Evolutionary conservation across 2,113 vertebrate species (phyloP), one percentile per base, ranked within the genome.

Genomic region (Lanius collurio): DNA sequence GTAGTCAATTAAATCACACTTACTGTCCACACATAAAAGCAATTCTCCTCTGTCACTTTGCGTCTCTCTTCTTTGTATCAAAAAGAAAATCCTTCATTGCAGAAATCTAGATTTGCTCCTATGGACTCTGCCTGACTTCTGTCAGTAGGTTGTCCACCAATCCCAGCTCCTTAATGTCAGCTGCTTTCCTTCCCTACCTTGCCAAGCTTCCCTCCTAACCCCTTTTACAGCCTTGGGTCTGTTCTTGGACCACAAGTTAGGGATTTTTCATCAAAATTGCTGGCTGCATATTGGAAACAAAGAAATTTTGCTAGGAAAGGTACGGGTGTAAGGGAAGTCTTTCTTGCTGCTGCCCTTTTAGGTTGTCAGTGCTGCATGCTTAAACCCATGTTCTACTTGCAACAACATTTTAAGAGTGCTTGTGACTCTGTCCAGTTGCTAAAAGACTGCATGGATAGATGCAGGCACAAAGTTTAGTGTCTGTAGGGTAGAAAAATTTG

Each of bases 1-100:
- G 28, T 46, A 17, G 76, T 83, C 60, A 60, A 2, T 84, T 80
- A 68, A 49, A 87, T 46, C 59, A 55, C 37, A 23, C 37, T 77
- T 80, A 42, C 18, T 59, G 49, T 78, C 60, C 18, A 9, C 7
- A 7, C 1, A 27, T 46, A 83, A 73, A 78, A 68, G 53, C 42
- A 35, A 19, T 69, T 94, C n/a, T 83, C 11, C n/a, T 82, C 81
- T 91, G 63, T 67, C 71, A 63, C 52, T 78, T 77, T 77, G 20
- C 23, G 5, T 89, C 30, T 65, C 28, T 69, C 15, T 47, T 57
- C 28, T 50, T 67, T 49, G 26, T 41, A 18, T 57, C 37, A 8
- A 5, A 59, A 83, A 47, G 13, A 64, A 83, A 67, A 62, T 42
- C 18, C 9, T 42, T 83, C 8, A 9, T 39, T 91, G 73, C 62